These are phyloP conservation scores for Drosophila parvula DNA, from an alignment of 1,140 invertebrate genomes.

Conservation along the genomic window DNA sequence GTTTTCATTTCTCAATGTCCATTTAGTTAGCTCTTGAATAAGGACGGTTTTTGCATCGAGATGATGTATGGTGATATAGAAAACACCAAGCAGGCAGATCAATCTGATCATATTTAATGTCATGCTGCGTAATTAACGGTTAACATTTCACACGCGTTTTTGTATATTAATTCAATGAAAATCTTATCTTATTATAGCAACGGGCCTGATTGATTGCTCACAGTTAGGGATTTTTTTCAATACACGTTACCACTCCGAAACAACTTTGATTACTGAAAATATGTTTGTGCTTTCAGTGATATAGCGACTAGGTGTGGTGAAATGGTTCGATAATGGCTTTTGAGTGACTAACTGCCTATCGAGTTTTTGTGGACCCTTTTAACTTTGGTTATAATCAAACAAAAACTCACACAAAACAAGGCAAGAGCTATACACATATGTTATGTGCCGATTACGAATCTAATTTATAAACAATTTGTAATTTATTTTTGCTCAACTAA, in stretches of 20 bases:
- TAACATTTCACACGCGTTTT: conserved; percentile 34
- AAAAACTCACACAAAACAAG: no score
- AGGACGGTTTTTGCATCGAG: conserved; percentile 44
- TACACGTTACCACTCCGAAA: conserved; percentile 21
- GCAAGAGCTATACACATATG: no score
- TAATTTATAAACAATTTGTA: no score
- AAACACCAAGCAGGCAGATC: conserved; percentile 8
- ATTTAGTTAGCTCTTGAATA: conserved; percentile 74
- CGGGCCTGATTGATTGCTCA: neutral
- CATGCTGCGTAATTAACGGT: conserved; percentile 9
- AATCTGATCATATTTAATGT: conserved; percentile 38
- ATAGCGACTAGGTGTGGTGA: conserved; percentile 24
- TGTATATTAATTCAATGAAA: conserved; percentile 37
- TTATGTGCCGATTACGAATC: no score
- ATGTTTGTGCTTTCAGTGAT: neutral
- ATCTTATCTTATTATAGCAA: conserved; percentile 54
- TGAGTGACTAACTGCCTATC: conserved; percentile 5
- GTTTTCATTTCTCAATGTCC: conserved; percentile 81
- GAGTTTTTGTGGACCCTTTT: neutral
- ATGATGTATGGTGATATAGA: conserved; percentile 3
- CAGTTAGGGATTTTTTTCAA: neutral
- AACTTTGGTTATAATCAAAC: no score
- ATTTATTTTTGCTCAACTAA: no score
- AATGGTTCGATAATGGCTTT: conserved; percentile 10
- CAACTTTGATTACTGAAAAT: conserved; percentile 27